Base-by-base conservation (phyloP, 2,888 invertebrate genomes). In the Calliopum simillimum region DNA sequence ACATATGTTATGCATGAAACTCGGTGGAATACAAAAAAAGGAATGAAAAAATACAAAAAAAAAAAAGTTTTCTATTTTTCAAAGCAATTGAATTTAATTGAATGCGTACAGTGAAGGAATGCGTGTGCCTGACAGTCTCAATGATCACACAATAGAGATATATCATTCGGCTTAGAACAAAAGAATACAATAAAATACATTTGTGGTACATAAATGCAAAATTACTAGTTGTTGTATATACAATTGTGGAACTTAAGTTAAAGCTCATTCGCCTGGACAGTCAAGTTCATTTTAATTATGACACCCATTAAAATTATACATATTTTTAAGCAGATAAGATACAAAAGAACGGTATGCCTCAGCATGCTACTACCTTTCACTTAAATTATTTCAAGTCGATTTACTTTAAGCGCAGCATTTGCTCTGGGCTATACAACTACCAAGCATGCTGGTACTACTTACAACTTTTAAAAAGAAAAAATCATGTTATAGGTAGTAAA, bases 11-110 rank as follows among this genome's bases (percentile, higher is more conserved):
- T 8, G 8, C 8, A 33, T 6, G 8, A 6, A 33, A 3, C 33
- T 8, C 33, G 5, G n/a, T 33, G 5, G 4, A 33, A 33, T 33
- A 49, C 23, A 58, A n/a, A 65, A 65, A 16, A 25, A 53, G 14
- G 16, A 16, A 3, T 43, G 13, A 16, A 13, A 14, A 58, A n/a
- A 19, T 25, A 46, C 58, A 64, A 4, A 58, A 23, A 66, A 55
- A 16, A 23, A 41, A 16, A 23, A 41, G 44, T 73, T 65, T 77
- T 49, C 49, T 56, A 33, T 33, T 76, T 79, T 75, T 67, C 71
- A 75, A 76, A 78, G 79, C 79, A 83, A 83, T 83, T 80, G 80
- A 79, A 73, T 79, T 81, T 79, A 84, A 83, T 83, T 84, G 78
- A 82, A 72, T 74, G 76, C 81, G 74, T 76, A 33, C 33, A 33